Base-by-base conservation (phyloP, 2,797 vertebrate genomes). In the Chaetodon trifasciatus region DNA sequence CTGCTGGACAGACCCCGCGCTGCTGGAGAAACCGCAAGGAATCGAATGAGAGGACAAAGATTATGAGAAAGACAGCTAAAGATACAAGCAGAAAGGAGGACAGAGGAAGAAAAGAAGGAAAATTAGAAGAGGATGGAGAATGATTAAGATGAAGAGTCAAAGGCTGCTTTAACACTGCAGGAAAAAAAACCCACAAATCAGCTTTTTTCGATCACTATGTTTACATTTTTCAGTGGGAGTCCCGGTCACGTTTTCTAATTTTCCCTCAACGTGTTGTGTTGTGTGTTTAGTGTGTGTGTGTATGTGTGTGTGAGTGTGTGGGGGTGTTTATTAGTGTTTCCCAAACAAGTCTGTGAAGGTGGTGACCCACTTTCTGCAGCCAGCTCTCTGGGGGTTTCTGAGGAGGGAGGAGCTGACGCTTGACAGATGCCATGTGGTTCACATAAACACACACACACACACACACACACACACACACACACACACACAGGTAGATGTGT, bases 281-380 rank as follows among this genome's bases (percentile, higher is more conserved):
- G 44, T 40, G 52, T 44, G 57, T 71, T 32, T 32, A 3, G 49
- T 64, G 13, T 49, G 28, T 61, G 32, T 71, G 63, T 74, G 64
- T 71, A 57, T 74, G 64, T 67, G 19, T 35, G 17, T 64, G 42
- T 63, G 21, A 62, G 57, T 16, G 67, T 63, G 44, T 63, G 56
- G 61, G 39, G 60, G 40, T 65, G 21, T 78, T 6, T 78, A 17
- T 55, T 50, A 57, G 84, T 46, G 77, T 82, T 77, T 79, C 37
- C 74, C 23, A 83, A 73, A 88, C 67, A 73, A 60, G 71, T 60
- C 52, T 74, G 28, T 74, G 63, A 78, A 79, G 82, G 84, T 76
- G 71, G 44, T 89, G 90, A 92, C 90, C 84, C 90, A 91, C 50
- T 90, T 94, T 88, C 72, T 66, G 47, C 19, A 39, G 77, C 86